Conservation (phyloP, 1,140 invertebrate species). For the Ceratitis capitata region DNA sequence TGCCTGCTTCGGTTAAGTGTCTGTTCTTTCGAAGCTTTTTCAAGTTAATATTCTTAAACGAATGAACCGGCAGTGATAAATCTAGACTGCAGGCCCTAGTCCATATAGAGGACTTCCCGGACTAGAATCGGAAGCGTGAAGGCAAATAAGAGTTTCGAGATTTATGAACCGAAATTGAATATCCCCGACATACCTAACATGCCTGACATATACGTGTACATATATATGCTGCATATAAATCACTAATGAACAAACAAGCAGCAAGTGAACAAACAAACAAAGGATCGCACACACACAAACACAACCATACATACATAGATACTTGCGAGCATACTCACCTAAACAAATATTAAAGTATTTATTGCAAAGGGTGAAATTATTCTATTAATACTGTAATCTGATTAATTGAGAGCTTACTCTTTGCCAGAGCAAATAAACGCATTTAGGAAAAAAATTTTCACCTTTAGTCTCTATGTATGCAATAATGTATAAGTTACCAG, state of each 20-base stretch:
- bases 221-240: background rate
- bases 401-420: slow-evolving; percentile 22
- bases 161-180: no score
- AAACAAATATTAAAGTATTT: background rate
- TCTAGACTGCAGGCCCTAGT: no score
- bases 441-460: background rate
- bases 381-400: slow-evolving; percentile 34
- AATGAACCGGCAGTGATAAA: no score
- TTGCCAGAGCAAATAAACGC: background rate
- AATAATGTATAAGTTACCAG: no score
- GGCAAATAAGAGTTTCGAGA: no score
- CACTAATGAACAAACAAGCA: slow-evolving; percentile 34
- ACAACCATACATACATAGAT: background rate
- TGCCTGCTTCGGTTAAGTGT: no score
- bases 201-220: background rate
- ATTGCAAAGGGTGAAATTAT: slow-evolving; percentile 22
- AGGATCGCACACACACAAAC: background rate
- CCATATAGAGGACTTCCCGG: no score
- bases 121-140: no score
- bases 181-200: no score
- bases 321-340: background rate
- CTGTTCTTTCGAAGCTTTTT: no score
- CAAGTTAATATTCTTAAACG: no score
- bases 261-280: background rate
- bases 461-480: no score